Evolutionary conservation across 2,113 vertebrate genomes (phyloP).

Genomic region (Piaya cayana): DNA sequence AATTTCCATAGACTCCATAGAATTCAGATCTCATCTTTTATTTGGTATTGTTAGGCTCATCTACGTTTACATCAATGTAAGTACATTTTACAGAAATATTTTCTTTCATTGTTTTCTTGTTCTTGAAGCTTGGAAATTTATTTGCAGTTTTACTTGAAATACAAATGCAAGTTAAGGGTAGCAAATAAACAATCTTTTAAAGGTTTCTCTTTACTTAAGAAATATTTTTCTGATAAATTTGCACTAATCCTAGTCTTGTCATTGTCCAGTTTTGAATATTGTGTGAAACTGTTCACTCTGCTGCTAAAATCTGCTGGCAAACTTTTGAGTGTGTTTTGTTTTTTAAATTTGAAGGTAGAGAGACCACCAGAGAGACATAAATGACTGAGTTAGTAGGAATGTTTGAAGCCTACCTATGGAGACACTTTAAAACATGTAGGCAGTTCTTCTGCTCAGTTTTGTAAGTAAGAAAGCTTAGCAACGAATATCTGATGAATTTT

Average conservation of each 20-base stretch:
- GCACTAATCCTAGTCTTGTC: neutral
- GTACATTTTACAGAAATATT: neutral
- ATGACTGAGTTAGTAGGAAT: neutral
- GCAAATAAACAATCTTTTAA: neutral
- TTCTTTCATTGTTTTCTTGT: neutral
- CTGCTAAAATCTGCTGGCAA: neutral
- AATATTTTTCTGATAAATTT: neutral
- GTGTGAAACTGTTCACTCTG: neutral
- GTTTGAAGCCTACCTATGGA: neutral
- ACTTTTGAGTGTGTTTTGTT: neutral
- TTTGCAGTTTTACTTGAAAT: neutral
- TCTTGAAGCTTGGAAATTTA: neutral
- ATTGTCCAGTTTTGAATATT: neutral
- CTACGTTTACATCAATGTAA: fast-evolving
- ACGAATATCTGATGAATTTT: neutral
- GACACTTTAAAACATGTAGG: neutral
- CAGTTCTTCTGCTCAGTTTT: neutral
- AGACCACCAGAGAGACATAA: neutral
- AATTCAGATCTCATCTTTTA: neutral
- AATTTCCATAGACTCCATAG: neutral
- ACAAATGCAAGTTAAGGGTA: neutral
- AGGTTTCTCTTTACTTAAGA: neutral
- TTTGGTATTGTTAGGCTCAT: neutral
- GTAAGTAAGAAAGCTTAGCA: neutral
- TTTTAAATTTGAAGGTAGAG: neutral